Conservation (phyloP, 2,113 vertebrate genomes). For the western clawed frog (Xenopus tropicalis) region DNA sequence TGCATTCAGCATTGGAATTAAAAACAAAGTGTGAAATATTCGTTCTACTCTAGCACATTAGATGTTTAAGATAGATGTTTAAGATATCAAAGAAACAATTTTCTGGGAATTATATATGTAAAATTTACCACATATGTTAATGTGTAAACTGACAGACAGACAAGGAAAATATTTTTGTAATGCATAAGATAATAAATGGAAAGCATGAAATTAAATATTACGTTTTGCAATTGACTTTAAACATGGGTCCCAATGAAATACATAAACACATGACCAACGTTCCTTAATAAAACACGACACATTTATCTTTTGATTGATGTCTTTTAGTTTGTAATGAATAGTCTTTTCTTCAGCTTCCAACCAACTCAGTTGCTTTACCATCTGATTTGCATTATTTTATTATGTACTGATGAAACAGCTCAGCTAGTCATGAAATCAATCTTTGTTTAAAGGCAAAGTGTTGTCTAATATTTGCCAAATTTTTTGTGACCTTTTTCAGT, state of each 20-base stretch:
- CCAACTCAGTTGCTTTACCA: slow-evolving; percentile 25
- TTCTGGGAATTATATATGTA: too few relatives aligned
- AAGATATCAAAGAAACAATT: too few relatives aligned
- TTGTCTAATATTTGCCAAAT: slow-evolving; percentile 24
- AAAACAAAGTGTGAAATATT: too few relatives aligned
- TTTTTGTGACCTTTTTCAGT: slow-evolving; percentile 5
- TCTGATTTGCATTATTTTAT: slow-evolving; percentile 38
- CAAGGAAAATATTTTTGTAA: too few relatives aligned
- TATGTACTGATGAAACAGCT: slow-evolving; percentile 38
- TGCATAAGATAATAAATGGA: too few relatives aligned
- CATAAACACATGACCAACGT: slow-evolving; percentile 21
- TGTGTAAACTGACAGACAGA: too few relatives aligned
- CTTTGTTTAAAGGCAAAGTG: slow-evolving; percentile 41
- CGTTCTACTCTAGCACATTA: too few relatives aligned
- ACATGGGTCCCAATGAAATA: slow-evolving; percentile 12
- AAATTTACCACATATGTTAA: too few relatives aligned
- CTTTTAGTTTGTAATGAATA: slow-evolving; percentile 29
- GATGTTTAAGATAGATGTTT: too few relatives aligned
- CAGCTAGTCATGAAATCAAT: slow-evolving; percentile 30
- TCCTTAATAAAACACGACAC: slow-evolving; percentile 14
- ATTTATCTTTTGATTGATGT: slow-evolving; percentile 40
- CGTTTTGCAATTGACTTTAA: slow-evolving; percentile 14
- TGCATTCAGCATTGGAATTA: too few relatives aligned
- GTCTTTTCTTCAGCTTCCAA: slow-evolving; percentile 23
- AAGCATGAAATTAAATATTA: slow-evolving; percentile 4